Conservation (phyloP, 2,888 invertebrate genomes). For the Oscheius onirici region DNA sequence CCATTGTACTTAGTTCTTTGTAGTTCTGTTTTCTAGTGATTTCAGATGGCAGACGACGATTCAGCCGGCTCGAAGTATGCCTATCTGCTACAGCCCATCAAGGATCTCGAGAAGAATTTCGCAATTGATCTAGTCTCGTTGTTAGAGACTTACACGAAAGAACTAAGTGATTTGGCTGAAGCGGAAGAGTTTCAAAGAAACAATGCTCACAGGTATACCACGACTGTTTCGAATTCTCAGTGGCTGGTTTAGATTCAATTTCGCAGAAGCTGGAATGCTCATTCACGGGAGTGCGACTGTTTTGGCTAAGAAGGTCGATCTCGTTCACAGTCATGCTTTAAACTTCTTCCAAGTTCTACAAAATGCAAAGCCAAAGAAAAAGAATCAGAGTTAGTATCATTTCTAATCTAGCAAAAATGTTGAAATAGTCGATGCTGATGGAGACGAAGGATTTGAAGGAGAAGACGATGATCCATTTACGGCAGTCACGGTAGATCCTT, state of each 20-base stretch:
- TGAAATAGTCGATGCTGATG: conserved; percentile 7
- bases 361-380: conserved; percentile 25
- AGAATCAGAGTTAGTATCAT: not conserved
- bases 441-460: conserved; percentile 25
- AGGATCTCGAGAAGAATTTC: conserved; percentile 46
- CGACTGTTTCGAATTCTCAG: not conserved
- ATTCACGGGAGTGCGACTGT: conserved; percentile 81
- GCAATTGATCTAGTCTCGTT: conserved; percentile 35
- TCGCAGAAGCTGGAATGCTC: conserved; percentile 82
- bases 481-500: conserved; percentile 18
- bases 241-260: conserved; percentile 76
- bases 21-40: not conserved
- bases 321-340: conserved; percentile 20
- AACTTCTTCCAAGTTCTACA: conserved; percentile 28
- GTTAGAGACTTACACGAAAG: conserved; percentile 17
- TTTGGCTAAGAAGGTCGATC: conserved; percentile 79
- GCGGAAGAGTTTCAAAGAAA: conserved; percentile 21
- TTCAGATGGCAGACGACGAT: conserved; percentile 25
- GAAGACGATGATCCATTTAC: conserved; percentile 21
- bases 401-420: no score
- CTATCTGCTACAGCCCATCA: conserved; percentile 43
- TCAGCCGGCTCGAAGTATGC: conserved; percentile 33
- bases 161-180: conserved; percentile 12
- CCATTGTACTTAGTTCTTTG: conserved; percentile 6
- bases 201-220: conserved; percentile 27